Evolutionary conservation across 2,113 vertebrate genomes (phyloP).

Genomic region (Sander vitreus): DNA sequence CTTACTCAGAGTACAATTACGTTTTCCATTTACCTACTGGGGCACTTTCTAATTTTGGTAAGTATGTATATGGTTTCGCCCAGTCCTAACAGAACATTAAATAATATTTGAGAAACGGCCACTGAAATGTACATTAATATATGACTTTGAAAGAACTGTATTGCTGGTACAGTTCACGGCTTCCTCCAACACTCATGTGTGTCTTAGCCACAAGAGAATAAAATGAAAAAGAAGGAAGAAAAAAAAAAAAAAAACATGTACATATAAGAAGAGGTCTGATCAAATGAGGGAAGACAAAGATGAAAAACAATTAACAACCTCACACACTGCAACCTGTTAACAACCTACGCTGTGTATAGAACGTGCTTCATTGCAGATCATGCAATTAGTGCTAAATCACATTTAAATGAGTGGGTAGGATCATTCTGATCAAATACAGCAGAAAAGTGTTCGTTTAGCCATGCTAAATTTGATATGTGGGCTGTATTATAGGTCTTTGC

Average conservation of each 20-base stretch:
- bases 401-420: conserved; percentile 71
- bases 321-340: conserved; percentile 38
- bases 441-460: conserved; percentile 60
- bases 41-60: neutral
- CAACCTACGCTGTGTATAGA: conserved; percentile 35
- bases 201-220: neutral
- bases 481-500: conserved; percentile 68
- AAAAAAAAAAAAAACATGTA: neutral
- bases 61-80: no score
- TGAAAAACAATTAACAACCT: conserved; percentile 59
- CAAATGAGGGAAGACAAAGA: conserved; percentile 37
- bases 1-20: neutral
- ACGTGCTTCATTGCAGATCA: conserved; percentile 59
- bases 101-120: neutral
- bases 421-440: conserved; percentile 71
- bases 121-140: neutral
- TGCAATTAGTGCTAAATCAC: conserved; percentile 72
- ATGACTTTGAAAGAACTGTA: neutral
- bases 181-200: neutral
- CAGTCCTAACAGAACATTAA: neutral
- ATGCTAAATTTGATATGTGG: conserved; percentile 72
- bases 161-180: neutral
- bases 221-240: neutral
- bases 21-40: neutral
- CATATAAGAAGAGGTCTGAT: neutral